Conservation (phyloP, 1,140 invertebrate species). For the Drosophila sturtevanti region DNA sequence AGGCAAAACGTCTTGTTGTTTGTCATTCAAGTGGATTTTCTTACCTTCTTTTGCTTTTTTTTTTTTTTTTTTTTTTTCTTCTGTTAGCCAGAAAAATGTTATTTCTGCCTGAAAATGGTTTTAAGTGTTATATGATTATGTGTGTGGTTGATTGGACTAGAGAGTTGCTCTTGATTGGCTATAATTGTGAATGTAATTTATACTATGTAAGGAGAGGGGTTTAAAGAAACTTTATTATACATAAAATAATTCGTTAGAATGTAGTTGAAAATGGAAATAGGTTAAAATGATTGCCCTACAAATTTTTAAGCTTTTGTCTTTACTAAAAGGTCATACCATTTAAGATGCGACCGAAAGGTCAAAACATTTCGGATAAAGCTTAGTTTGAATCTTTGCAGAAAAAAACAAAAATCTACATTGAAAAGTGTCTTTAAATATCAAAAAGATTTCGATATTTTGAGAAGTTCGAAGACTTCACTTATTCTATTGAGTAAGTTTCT, state of each 20-base stretch:
- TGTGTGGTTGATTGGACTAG: slow-evolving; percentile 6
- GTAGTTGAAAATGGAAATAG: no score
- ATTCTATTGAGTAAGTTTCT: no score
- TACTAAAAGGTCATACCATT: no score
- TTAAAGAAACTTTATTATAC: background rate
- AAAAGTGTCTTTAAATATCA: no score
- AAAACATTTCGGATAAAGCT: no score
- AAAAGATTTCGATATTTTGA: no score
- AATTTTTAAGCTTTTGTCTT: background rate
- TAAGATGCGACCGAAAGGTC: no score
- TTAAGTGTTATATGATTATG: slow-evolving; percentile 78
- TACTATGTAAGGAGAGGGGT: background rate
- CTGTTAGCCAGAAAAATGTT: background rate
- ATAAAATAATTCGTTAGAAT: background rate
- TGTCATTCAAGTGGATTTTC: slow-evolving; percentile 39
- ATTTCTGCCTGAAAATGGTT: slow-evolving; percentile 44
- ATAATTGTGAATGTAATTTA: slow-evolving; percentile 20
- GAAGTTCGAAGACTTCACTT: no score
- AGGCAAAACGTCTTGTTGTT: slow-evolving; percentile 22
- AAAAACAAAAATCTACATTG: no score
- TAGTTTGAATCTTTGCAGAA: no score
- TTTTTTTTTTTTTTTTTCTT: background rate
- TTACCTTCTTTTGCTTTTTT: background rate
- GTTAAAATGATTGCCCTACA: no score
- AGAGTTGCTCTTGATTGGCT: slow-evolving; percentile 2